Evolutionary conservation across 2,797 vertebrate genomes (phyloP), one percentile per base, ranked within the genome.

Genomic region (Gallinago solitaria): DNA sequence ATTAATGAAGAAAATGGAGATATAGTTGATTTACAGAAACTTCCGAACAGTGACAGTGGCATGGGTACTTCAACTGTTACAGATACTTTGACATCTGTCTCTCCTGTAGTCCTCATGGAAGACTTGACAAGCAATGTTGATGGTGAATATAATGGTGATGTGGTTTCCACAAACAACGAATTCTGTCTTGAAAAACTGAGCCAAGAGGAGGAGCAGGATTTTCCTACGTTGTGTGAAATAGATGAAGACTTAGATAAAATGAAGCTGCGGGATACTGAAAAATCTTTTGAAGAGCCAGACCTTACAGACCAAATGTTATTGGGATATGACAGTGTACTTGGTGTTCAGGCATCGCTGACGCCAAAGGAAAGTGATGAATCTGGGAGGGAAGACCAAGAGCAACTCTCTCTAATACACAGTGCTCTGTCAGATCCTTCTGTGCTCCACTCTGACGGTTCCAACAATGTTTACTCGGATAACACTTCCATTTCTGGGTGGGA

Each of bases 161-260:
- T 67, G 24, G 16, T 27, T 68, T 85, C 93, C 65, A 32, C 30
- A 14, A 61, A 32, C 5, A 18, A 0, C 3, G 84, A 84, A 16
- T 61, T 16, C 21, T 30, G 3, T 19, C 65, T 35, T 47, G 33
- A 24, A 64, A 81, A 33, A 30, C 77, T 63, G 11, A 80, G 63
- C 69, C 93, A 83, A 59, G 69, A 30, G n/a, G 95, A 95, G 45
- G 92, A 87, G 28, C 76, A 84, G 28, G 15, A 75, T 76, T 93
- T 60, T 69, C 33, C 65, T 33, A 27, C 53, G 1, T 56, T 87
- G 9, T 80, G 17, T 57, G 41, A 89, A 57, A 68, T 28, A 8
- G 80, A 74, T 45, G 57, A 67, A 33, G 8, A 35, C 12, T 81
- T 96, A 74, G 71, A 73, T 54, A 35, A 75, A 76, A 82, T 95